These are phyloP conservation scores for Zosterops borbonicus DNA, from an alignment of 2,113 vertebrate species.

Conservation along the genomic window DNA sequence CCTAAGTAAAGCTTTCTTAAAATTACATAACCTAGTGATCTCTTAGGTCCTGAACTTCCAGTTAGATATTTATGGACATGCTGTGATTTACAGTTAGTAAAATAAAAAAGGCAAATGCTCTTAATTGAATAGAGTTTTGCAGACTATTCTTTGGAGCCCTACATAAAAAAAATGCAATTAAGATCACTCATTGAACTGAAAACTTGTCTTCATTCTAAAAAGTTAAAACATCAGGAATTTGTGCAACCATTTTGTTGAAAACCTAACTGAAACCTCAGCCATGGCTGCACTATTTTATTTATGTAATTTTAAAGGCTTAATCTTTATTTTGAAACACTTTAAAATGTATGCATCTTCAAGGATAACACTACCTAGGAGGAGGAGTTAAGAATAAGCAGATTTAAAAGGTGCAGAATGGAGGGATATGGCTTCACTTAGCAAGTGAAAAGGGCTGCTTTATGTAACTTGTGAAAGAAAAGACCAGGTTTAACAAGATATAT, in stretches of 20 bases:
- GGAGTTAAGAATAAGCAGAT: not conserved
- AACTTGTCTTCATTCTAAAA: not conserved
- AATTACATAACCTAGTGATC: slow-evolving; percentile 47
- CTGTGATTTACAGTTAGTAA: not conserved
- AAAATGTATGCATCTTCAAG: not conserved
- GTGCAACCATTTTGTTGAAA: not conserved
- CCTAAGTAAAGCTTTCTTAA: slow-evolving; percentile 62
- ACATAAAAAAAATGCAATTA: not conserved
- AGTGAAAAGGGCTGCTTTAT: not conserved
- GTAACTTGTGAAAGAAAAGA: not conserved
- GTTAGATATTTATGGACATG: not conserved
- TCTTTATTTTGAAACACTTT: not conserved
- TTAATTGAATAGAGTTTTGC: not conserved
- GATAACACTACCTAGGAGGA: not conserved
- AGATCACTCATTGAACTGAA: not conserved
- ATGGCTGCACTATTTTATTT: not conserved
- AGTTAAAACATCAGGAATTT: not conserved
- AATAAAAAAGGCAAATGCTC: not conserved
- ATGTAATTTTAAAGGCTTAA: not conserved
- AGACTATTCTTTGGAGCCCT: not conserved
- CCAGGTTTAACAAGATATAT: not conserved
- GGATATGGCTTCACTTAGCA: not conserved
- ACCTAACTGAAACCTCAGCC: not conserved
- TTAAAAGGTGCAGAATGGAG: not conserved
- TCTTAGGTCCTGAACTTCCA: slow-evolving; percentile 30